Conservation (phyloP, 2,888 invertebrate species). For the Rotaria magnacalcarata region DNA sequence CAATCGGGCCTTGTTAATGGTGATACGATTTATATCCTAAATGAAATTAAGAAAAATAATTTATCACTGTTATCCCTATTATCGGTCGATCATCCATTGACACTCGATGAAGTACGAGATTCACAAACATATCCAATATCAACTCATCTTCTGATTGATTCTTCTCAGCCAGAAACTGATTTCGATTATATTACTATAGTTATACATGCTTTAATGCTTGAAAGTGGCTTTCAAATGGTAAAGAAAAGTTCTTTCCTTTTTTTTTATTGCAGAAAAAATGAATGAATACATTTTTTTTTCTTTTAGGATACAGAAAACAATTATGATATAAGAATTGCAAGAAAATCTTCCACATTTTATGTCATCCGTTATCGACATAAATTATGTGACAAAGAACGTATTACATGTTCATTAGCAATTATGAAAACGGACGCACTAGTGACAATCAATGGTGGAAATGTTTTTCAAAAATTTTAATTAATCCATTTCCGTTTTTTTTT, state of each 20-base stretch:
- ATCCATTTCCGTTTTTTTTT: not conserved
- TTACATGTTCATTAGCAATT: constrained; percentile 8
- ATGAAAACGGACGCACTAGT: constrained; percentile 16
- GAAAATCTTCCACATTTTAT: constrained; percentile 31
- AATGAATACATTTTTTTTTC: not conserved
- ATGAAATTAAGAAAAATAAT: not conserved
- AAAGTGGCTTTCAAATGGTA: constrained; percentile 31
- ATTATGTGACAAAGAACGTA: constrained; percentile 28
- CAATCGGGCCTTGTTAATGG: constrained; percentile 6
- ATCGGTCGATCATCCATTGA: not conserved
- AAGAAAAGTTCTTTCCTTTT: not conserved
- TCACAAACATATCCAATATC: not conserved
- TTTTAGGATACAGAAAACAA: not conserved
- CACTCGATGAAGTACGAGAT: constrained; percentile 25
- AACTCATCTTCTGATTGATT: not conserved
- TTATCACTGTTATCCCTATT: not conserved
- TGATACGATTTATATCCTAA: constrained; percentile 17
- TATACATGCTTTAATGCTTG: constrained; percentile 18
- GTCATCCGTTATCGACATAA: constrained; percentile 35
- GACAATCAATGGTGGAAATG: not conserved
- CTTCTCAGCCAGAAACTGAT: not conserved
- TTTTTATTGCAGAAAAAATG: not conserved
- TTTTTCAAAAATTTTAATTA: not conserved
- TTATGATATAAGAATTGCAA: not conserved
- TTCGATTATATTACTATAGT: not conserved